Conservation (phyloP, 2,113 vertebrate genomes). For the Malaclemys terrapin region DNA sequence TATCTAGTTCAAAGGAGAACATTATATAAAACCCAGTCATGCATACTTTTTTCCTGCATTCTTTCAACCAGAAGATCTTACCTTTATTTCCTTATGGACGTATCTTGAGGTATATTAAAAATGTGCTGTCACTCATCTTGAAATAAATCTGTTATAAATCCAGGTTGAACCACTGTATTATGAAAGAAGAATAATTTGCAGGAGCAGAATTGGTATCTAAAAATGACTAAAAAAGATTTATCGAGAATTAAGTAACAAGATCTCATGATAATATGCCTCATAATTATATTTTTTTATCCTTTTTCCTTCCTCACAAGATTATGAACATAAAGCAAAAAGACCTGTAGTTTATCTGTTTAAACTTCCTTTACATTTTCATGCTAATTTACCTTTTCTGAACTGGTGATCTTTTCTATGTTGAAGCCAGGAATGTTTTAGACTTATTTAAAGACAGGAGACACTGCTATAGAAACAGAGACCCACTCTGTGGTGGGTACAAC, state of each 20-base stretch:
- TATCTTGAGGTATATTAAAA: slow-evolving; percentile 49
- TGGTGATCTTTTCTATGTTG: not conserved
- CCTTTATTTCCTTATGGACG: slow-evolving; percentile 14
- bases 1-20: slow-evolving; percentile 34
- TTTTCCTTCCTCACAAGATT: not conserved
- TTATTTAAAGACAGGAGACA: not conserved
- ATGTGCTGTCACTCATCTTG: slow-evolving; percentile 14
- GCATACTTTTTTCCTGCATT: not conserved
- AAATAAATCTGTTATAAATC: slow-evolving; percentile 40
- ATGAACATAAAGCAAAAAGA: not conserved
- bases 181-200: slow-evolving; percentile 56
- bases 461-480: not conserved
- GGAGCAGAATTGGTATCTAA: slow-evolving; percentile 12
- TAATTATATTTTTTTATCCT: slow-evolving; percentile 29
- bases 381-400: not conserved
- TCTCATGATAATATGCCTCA: not conserved
- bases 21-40: slow-evolving; percentile 32
- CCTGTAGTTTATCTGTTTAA: not conserved
- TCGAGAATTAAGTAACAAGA: not conserved
- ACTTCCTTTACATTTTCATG: not conserved
- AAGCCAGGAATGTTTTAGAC: not conserved
- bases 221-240: slow-evolving; percentile 36
- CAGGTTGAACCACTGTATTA: slow-evolving; percentile 37
- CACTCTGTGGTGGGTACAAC: not conserved
- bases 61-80: not conserved